Evolutionary conservation across 1,140 invertebrate species (phyloP), one percentile per base, ranked within the genome.

Genomic region (Lethocerus indicus): DNA sequence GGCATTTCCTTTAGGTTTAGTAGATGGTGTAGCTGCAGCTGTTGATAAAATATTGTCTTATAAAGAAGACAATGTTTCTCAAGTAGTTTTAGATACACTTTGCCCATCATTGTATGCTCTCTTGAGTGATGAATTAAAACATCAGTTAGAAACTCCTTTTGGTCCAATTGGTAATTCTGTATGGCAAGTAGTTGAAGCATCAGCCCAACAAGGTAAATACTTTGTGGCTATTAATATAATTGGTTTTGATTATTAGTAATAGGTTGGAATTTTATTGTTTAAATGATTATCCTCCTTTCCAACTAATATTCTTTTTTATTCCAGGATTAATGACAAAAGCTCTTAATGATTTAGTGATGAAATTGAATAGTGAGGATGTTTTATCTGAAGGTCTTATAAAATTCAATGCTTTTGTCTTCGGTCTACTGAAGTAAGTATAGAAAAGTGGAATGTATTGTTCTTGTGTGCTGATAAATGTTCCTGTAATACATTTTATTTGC

Each of bases 341-440:
- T n/a, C 66, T 90, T 1, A 83, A 87, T 65, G 87, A 90, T 60
- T 67, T 90, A 39, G 84, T 89, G 9, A 74, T 87, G 61, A 75
- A 81, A 60, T 78, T 92, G 54, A 89, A 88, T 61, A 78, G 76
- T 54, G 86, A 88, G 66, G 78, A 87, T 60, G 75, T 78, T 35
- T 76, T 92, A 1, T 80, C 81, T 3, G 85, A 89, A 64, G 85
- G 83, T 51, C 72, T 84, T 60, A 74, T 88, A 49, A 89, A 88
- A 61, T 89, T 92, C 60, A 87, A 89, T 64, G 86, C 86, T 45
- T 90, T 92, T 63, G 77, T 90, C 52, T 79, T 88, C 64, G 87
- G 86, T 29, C 67, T 92, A 45, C 67, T 90, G n/a, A 92, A 90
- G 81, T 86, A 69, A 78, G 77, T 72, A 40, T 47, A 5, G 20